These are phyloP conservation scores for Oxygymnocypris stewartii DNA, from an alignment of 2,113 vertebrate genomes.

Conservation along the genomic window DNA sequence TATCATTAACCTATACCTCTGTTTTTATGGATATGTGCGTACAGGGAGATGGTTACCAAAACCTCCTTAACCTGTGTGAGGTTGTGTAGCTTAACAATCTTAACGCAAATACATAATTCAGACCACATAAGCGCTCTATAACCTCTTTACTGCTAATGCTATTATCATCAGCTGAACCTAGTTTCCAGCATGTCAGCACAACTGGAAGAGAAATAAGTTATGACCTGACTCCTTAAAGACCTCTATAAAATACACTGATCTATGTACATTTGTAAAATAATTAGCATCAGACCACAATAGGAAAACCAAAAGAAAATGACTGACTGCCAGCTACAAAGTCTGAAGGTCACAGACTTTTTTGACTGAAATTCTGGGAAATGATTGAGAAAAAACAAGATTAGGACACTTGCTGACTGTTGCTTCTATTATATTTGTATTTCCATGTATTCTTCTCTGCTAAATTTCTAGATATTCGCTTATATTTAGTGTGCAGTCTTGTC, in stretches of 20 bases:
- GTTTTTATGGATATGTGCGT: conserved; percentile 28
- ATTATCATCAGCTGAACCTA: conserved; percentile 49
- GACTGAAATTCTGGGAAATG: not conserved
- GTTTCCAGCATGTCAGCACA: conserved; percentile 59
- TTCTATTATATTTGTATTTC: not conserved
- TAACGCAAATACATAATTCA: conserved; percentile 53
- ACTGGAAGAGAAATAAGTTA: conserved; percentile 50
- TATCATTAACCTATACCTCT: conserved; percentile 22
- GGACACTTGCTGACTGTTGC: not conserved
- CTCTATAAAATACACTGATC: conserved; percentile 28
- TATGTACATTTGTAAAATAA: conserved; percentile 47
- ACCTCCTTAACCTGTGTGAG: conserved; percentile 44
- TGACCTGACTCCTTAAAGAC: conserved; percentile 46
- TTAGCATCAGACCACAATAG: conserved; percentile 46
- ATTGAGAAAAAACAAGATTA: not conserved
- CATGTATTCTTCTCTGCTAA: not conserved
- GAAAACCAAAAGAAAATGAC: conserved; percentile 28
- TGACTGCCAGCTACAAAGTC: conserved; percentile 23
- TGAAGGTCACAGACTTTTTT: conserved; percentile 27
- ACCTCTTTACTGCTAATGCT: conserved; percentile 44
- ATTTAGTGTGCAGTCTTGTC: not conserved
- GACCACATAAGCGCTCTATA: conserved; percentile 35
- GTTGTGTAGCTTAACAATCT: conserved; percentile 30
- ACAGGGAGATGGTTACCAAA: conserved; percentile 32
- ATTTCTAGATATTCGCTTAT: not conserved